A percentile compares a stretch with the other conserved stretches of the same genome.
Evolutionary conservation across 2,113 vertebrate species (phyloP).

Genomic region (Periophthalmus modestus): DNA sequence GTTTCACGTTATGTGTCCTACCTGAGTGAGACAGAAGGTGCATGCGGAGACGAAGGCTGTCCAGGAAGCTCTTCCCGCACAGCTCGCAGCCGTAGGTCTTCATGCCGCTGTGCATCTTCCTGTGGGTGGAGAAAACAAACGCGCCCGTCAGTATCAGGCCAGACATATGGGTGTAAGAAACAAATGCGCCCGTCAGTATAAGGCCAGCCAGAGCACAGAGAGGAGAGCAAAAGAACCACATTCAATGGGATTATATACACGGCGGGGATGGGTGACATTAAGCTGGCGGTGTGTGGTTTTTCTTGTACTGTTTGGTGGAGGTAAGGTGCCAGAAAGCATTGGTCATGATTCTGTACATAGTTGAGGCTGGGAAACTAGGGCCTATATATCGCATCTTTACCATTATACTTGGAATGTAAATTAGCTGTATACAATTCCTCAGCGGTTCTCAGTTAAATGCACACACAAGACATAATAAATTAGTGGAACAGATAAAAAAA

Average conservation of each 20-base stretch:
- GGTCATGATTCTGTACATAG: slow-evolving; percentile 14
- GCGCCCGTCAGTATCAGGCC: neutral
- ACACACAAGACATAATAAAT: too few relatives aligned
- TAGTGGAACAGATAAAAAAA: too few relatives aligned
- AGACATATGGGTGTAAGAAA: neutral
- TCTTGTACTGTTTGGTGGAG: neutral
- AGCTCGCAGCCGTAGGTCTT: slow-evolving; percentile 97
- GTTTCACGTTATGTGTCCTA: slow-evolving; percentile 56
- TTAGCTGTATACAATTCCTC: too few relatives aligned
- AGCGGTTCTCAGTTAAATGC: too few relatives aligned
- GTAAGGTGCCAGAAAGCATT: slow-evolving; percentile 19
- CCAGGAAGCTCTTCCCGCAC: slow-evolving; percentile 97
- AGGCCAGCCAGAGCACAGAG: neutral
- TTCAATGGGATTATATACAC: neutral
- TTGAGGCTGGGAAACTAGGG: neutral
- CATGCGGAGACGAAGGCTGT: slow-evolving; percentile 97
- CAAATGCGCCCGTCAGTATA: neutral
- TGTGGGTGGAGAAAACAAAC: slow-evolving; percentile 64
- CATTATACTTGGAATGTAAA: neutral
- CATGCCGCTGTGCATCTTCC: slow-evolving; percentile 99
- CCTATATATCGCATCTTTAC: neutral
- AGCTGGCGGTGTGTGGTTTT: neutral
- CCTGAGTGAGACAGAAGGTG: slow-evolving; percentile 99
- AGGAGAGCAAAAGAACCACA: neutral
- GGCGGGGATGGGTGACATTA: neutral